Percentiles rank a stretch among this genome's conserved stretches.
Conservation (phyloP, 2,888 invertebrate species). For the Germaria angustata region DNA sequence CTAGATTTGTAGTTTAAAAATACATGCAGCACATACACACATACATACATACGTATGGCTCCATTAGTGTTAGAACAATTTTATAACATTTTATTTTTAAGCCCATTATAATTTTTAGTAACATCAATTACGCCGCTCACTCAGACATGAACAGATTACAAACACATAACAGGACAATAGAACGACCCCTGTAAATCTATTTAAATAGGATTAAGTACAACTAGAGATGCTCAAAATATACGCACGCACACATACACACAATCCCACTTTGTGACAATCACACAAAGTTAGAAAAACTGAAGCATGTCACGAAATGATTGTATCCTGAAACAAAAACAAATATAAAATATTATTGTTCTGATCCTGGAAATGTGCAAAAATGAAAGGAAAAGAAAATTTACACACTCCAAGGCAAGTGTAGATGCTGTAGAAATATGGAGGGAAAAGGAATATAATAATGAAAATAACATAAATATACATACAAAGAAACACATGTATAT, state of each 20-base stretch:
- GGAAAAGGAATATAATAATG: too few species aligned
- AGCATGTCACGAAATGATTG: slow-evolving; percentile 28
- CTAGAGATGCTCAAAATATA: neutral
- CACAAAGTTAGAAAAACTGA: neutral
- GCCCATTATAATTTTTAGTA: slow-evolving; percentile 46
- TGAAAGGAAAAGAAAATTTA: slow-evolving; percentile 3
- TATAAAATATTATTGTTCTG: slow-evolving; percentile 4
- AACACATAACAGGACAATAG: slow-evolving; percentile 24
- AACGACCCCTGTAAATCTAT: slow-evolving; percentile 27
- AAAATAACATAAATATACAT: neutral
- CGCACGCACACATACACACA: neutral
- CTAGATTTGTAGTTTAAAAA: neutral
- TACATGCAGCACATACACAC: neutral
- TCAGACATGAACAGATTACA: slow-evolving; percentile 25
- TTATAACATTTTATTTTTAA: slow-evolving; percentile 18
- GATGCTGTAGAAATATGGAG: neutral
- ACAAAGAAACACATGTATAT: neutral
- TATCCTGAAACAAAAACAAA: slow-evolving; percentile 6
- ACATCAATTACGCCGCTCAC: slow-evolving; percentile 44
- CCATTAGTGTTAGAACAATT: slow-evolving; percentile 6
- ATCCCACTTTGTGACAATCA: neutral
- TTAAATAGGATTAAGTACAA: slow-evolving; percentile 25
- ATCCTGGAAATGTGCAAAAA: slow-evolving; percentile 23
- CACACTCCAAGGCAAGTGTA: slow-evolving; percentile 21
- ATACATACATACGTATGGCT: neutral